Base-by-base conservation (phyloP, 2,888 invertebrate genomes). In the Dolichopus griseipennis region DNA sequence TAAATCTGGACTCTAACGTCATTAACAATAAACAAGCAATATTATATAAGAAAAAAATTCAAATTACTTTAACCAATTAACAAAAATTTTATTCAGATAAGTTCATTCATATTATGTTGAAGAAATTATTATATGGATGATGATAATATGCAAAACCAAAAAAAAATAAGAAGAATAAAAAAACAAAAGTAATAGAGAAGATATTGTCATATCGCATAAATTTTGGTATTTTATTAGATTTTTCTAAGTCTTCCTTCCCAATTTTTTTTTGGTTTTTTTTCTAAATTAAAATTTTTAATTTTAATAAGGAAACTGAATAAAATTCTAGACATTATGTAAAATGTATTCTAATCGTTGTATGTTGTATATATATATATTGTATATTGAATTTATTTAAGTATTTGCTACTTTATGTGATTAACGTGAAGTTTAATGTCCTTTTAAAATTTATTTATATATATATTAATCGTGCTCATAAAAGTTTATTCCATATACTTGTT, bases 251-350 rank as follows among this genome's bases (percentile, higher is more conserved):
- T 27, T 27, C 27, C 27, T 27, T 27, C 27, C 27, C 27, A 27
- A 4, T 52, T 52, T 18, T 52, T 52, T n/a, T 52, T 52, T n/a
- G 9, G 9, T n/a, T 18, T 52, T 52, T 18, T 52, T 52, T n/a
- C 3, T n/a, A 52, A 52, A 52, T 52, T 18, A 18, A 52, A 52
- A 37, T 37, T 37, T 37, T 37, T 12, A 52, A 52, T 52, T 52
- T 52, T 52, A 52, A 52, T 52, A 52, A 52, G 52, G 52, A 52
- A 52, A n/a, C 52, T 52, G 52, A 52, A 52, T 52, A 52, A 52
- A 52, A 52, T 52, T 15, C 9, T 15, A 52, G n/a, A 52, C 18
- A 52, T 52, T 52, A 52, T 52, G 52, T 52, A 18, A 52, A 52
- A 52, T 52, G 27, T 27, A 27, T 27, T 27, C 27, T 27, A 27